These are phyloP conservation scores for Propsilocerus akamusi DNA, from an alignment of 1,140 invertebrate species.

Conservation along the genomic window DNA sequence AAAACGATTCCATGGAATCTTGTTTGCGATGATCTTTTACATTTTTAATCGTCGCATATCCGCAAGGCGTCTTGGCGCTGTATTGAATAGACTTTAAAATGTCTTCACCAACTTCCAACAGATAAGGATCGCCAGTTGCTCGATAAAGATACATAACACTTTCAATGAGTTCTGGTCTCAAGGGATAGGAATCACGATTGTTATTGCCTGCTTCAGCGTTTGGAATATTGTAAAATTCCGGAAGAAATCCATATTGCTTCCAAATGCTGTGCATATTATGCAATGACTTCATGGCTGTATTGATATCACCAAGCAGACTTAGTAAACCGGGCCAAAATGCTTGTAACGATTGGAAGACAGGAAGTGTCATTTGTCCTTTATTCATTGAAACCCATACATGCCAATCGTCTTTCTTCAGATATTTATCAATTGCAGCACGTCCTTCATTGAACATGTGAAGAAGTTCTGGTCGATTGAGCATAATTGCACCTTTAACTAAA, in stretches of 20 bases:
- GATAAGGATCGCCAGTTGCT: conserved; percentile 79
- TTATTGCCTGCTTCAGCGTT: conserved; percentile 64
- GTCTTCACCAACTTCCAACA: conserved; percentile 79
- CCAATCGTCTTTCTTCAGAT: conserved; percentile 86
- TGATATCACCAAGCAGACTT: conserved; percentile 77
- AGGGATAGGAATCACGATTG: conserved; percentile 82
- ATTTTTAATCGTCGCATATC: conserved; percentile 94
- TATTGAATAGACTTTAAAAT: conserved; percentile 77
- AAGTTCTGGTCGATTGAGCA: conserved; percentile 67
- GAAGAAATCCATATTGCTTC: conserved; percentile 92
- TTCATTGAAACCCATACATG: conserved; percentile 94
- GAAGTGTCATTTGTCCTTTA: conserved; percentile 84
- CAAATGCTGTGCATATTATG: conserved; percentile 93
- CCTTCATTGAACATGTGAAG: conserved; percentile 83
- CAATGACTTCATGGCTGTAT: conserved; percentile 77
- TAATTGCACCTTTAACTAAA: conserved; percentile 80
- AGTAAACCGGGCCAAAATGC: conserved; percentile 96
- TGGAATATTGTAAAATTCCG: conserved; percentile 93
- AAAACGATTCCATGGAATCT: conserved; percentile 99
- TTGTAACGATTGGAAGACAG: conserved; percentile 95
- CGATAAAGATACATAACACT: conserved; percentile 93
- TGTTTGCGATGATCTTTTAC: conserved; percentile 86
- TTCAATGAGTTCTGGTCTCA: conserved; percentile 90
- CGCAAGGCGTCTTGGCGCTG: conserved; percentile 81
- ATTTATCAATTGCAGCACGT: conserved; percentile 64